Conservation (phyloP, 53 echinoderm and acorn worm species). For the Crossaster papposus region DNA sequence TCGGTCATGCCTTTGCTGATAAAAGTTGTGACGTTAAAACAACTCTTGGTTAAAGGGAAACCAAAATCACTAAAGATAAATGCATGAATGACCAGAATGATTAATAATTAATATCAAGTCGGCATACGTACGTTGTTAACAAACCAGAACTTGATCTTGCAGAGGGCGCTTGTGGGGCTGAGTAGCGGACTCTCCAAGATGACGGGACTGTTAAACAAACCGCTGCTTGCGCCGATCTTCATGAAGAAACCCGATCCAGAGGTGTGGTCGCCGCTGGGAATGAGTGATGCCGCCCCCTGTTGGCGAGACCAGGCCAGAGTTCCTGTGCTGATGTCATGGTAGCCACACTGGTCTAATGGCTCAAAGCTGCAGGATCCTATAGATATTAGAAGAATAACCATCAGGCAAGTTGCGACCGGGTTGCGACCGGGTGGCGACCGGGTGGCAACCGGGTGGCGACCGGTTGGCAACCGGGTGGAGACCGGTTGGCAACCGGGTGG, state of each 20-base stretch:
- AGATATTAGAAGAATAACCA: background rate
- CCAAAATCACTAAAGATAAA: no score
- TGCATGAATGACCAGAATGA: no score
- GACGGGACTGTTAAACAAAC: constrained; percentile 68
- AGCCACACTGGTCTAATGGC: constrained; percentile 66
- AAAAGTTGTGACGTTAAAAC: no score
- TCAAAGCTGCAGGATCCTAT: constrained; percentile 91
- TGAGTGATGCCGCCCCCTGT: constrained; percentile 52
- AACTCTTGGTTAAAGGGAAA: no score
- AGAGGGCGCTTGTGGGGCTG: constrained; percentile 68
- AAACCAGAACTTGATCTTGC: constrained; percentile 85
- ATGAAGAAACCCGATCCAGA: constrained; percentile 72
- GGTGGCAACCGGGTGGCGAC: no score
- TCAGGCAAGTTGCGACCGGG: background rate
- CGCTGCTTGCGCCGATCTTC: constrained; percentile 71
- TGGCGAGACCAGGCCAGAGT: constrained; percentile 69
- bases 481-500: no score
- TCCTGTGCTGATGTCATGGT: constrained; percentile 81
- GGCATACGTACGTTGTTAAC: constrained; percentile 57
- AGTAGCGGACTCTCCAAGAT: constrained; percentile 72
- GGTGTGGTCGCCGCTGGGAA: constrained; percentile 53
- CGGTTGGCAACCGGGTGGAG: no score
- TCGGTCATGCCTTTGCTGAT: no score
- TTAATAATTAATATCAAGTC: no score
- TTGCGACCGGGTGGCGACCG: no score